Evolutionary conservation across 2,888 invertebrate genomes (phyloP).

Genomic region (Lithophane semibrunnea): DNA sequence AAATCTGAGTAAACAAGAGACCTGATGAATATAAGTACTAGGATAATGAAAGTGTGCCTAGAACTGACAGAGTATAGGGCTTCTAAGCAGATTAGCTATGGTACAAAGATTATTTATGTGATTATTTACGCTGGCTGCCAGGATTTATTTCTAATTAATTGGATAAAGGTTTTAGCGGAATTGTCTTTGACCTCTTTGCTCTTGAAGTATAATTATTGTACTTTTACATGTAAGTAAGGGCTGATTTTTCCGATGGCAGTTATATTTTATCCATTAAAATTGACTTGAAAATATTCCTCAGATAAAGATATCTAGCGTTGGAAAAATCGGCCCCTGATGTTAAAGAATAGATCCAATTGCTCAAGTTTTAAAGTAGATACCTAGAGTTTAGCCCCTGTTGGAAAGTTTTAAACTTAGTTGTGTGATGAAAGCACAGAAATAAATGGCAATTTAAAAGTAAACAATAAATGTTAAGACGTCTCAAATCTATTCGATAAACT

Average conservation of each 20-base stretch:
- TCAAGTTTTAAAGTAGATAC: neutral
- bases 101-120: slow-evolving; percentile 27
- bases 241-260: too few relatives aligned
- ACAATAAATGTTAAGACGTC: neutral
- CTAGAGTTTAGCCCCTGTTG: neutral
- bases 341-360: neutral
- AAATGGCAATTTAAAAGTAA: neutral
- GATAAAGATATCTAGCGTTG: too few relatives aligned
- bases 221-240: neutral
- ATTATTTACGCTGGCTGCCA: slow-evolving; percentile 29
- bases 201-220: slow-evolving; percentile 8
- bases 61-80: slow-evolving; percentile 43
- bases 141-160: slow-evolving; percentile 59
- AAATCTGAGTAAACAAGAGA: neutral
- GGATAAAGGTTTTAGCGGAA: slow-evolving; percentile 35
- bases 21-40: neutral
- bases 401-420: neutral
- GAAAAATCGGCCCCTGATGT: too few relatives aligned
- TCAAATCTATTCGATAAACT: neutral
- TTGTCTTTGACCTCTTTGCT: slow-evolving; percentile 32
- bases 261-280: too few relatives aligned
- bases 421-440: neutral
- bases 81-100: slow-evolving; percentile 62
- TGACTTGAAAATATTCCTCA: too few relatives aligned
- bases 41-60: neutral